Conservation (phyloP, 2,113 vertebrate genomes). For the Nerophis ophidion region DNA sequence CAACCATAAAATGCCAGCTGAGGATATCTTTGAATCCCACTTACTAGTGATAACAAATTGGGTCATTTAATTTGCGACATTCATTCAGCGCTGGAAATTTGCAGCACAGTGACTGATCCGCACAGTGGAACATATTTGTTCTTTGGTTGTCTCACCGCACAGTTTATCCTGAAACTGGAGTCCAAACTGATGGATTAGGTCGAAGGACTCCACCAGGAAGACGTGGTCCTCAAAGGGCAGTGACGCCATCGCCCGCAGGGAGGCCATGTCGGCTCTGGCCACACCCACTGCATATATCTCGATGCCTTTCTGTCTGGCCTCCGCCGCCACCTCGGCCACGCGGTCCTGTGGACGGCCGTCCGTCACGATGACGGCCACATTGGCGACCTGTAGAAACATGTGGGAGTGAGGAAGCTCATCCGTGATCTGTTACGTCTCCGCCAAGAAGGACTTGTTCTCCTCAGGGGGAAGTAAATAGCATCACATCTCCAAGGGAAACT, state of each 20-base stretch:
- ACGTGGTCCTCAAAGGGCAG: conserved; percentile 88
- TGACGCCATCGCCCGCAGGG: conserved; percentile 90
- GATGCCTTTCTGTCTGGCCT: conserved; percentile 83
- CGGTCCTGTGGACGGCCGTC: conserved; percentile 94
- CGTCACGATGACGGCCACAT: conserved; percentile 86
- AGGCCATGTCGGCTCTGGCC: conserved; percentile 89
- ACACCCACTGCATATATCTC: conserved; percentile 94
- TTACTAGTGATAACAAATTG: too few species aligned
- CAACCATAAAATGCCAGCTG: not conserved
- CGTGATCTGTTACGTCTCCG: not conserved
- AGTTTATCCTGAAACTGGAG: conserved; percentile 91
- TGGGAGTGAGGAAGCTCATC: not conserved
- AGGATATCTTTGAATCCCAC: too few species aligned
- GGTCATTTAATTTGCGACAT: too few species aligned
- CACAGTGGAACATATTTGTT: not conserved
- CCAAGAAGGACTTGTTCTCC: not conserved
- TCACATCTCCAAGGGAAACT: too few species aligned
- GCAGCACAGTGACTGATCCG: not conserved
- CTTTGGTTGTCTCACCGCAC: conserved; percentile 74
- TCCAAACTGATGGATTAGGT: conserved; percentile 91
- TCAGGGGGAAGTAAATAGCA: not conserved
- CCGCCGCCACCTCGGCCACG: conserved; percentile 84
- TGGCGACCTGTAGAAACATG: conserved; percentile 65
- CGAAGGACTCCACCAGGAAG: conserved; percentile 92
- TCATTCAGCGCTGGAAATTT: too few species aligned